Evolutionary conservation across 2,797 vertebrate species (phyloP), one percentile per base, ranked within the genome.

Genomic region (Pyrocephalus nanus): DNA sequence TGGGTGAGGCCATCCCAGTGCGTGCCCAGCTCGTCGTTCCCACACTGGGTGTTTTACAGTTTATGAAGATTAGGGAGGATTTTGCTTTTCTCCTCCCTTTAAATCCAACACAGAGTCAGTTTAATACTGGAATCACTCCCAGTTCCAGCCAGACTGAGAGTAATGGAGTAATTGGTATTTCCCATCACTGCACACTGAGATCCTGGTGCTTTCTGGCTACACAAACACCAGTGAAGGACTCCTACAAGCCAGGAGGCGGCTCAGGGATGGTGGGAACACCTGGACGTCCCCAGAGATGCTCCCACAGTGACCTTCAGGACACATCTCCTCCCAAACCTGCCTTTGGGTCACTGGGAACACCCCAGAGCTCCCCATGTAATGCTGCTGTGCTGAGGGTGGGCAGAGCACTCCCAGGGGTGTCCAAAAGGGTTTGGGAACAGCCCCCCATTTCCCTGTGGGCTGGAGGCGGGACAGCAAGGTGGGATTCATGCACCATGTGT

Each of bases 361-460:
- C 70, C 50, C 0, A 0, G 8, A 12, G 32, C 13, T 80, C 42
- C 26, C 19, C 2, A 0, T 6, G 4, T 8, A 16, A 8, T 0
- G 0, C 13, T 51, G 21, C 71, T 20, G 43, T 15, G 47, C 57
- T 27, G 50, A 50, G 23, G 16, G 2, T 4, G 17, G 34, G 34
- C 58, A 18, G 42, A 51, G 54, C 61, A 64, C 36, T 69, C 43
- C 61, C 58, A 51, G 60, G 22, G 69, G 2, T 21, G 25, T 7
- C 66, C 80, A 57, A 13, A 17, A 77, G 22, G 45, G 9, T 30
- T 51, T 88, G 64, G 85, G 76, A n/a, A 36, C 1, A 18, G 50
- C 25, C 42, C 42, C 40, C 30, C 29, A n/a, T 53, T 57, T 16
- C 16, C 25, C 40, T 3, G 14, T 51, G 51, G 40, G 42, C 64